Percentiles rank a stretch among this genome's conserved stretches.
Conservation (phyloP, 2,113 vertebrate species). For the Lathamus discolor region DNA sequence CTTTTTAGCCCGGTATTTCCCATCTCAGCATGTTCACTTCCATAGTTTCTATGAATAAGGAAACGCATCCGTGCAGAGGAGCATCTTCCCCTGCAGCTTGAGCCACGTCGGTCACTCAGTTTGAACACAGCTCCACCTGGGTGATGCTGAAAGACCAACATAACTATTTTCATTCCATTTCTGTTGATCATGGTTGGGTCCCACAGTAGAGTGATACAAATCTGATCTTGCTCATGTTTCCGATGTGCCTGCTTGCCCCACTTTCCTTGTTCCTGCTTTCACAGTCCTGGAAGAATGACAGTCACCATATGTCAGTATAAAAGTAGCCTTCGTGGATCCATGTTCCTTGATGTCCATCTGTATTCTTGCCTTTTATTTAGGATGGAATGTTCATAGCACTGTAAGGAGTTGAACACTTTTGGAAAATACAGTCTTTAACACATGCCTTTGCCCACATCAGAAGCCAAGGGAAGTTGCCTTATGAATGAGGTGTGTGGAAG, state of each 20-base stretch:
- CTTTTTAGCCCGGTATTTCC: not conserved
- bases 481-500: not conserved
- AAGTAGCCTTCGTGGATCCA: rapidly evolving
- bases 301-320: not conserved
- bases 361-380: not conserved
- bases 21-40: not conserved
- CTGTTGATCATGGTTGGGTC: not conserved
- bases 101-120: not conserved
- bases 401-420: not conserved
- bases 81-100: not conserved
- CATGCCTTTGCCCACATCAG: not conserved
- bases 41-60: not conserved
- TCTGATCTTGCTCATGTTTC: not conserved
- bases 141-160: not conserved
- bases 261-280: not conserved
- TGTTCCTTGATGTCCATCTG: not conserved
- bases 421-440: not conserved
- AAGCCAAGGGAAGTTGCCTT: not conserved
- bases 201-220: not conserved
- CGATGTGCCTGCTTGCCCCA: not conserved
- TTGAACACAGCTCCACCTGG: not conserved
- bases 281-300: not conserved
- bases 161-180: not conserved
- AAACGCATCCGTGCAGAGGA: not conserved
- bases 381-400: not conserved